Evolutionary conservation across 2,888 invertebrate species (phyloP).

Genomic region (Hypercompe scribonia): DNA sequence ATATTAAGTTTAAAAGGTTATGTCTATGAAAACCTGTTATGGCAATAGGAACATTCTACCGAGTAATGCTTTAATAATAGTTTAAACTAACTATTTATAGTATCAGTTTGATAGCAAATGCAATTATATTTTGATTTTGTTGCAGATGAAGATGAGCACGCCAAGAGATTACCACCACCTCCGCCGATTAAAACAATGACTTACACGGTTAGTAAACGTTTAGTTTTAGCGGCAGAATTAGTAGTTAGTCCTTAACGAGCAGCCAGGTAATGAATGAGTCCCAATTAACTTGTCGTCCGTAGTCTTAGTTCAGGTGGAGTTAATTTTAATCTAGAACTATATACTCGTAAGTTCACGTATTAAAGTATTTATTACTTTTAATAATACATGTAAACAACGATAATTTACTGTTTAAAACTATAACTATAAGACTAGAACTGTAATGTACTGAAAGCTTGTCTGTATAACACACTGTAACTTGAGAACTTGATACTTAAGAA

Average conservation of each 20-base stretch:
- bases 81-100: neutral
- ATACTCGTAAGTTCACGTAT: too few species aligned
- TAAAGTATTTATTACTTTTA: too few species aligned
- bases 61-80: neutral
- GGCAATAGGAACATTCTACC: neutral
- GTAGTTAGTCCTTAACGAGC: neutral
- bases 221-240: neutral
- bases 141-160: slow-evolving; percentile 89
- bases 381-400: too few species aligned
- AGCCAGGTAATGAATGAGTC: neutral
- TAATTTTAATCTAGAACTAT: neutral
- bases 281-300: neutral
- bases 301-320: neutral
- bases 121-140: slow-evolving; percentile 53
- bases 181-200: slow-evolving; percentile 92
- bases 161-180: slow-evolving; percentile 88
- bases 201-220: slow-evolving; percentile 88
- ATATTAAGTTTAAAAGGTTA: neutral
- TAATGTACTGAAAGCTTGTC: too few species aligned
- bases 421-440: too few species aligned
- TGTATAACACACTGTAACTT: too few species aligned
- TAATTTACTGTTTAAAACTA: too few species aligned
- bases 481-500: too few species aligned
- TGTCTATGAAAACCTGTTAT: neutral
- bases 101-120: neutral